Base-by-base conservation (phyloP, 2,113 vertebrate species). In the Silurus glanis region DNA sequence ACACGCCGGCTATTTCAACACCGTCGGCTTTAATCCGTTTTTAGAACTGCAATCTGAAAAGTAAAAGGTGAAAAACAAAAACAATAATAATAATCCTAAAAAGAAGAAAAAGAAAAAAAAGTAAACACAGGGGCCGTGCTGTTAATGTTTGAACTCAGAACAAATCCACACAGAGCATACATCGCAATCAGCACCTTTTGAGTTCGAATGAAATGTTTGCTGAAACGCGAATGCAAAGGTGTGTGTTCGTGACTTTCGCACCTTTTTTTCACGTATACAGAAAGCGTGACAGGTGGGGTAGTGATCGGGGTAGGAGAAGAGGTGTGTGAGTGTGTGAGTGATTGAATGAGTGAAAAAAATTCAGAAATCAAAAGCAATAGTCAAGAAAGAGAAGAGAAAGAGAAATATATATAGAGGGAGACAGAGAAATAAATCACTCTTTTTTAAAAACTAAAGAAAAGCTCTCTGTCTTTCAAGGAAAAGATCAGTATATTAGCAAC, bases 1-100 rank as follows among this genome's bases (percentile, higher is more conserved):
- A 80, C 80, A 69, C 72, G 82, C 83, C 19, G 69, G 69, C 45
- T 25, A 62, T 91, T 91, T 85, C 89, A 87, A 89, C 90, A 90
- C 49, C 16, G 6, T 23, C 23, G 66, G n/a, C 16, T 80, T 37
- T 88, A 91, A 90, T 88, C 84, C 69, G 0, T 25, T 62, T 28
- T 88, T 83, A 89, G 47, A 83, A 71, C 81, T 75, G 37, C 14
- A 74, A 85, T 59, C 61, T 66, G 80, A 88, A 88, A 87, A 88
- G 88, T 87, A 72, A 86, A 82, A 89, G 66, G 85, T 67, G 37
- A 72, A 82, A 51, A 79, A 37, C 8, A 6, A 16, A 71, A 72
- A 47, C 6, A 47, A 74, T 72, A 51, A 74, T 9, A 23, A 19
- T 17, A 37, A 69, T 5, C 13, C 25, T 6, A 62, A n/a, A 62